Base-by-base conservation (phyloP, 2,888 invertebrate species). In the Panzeria rudis region DNA sequence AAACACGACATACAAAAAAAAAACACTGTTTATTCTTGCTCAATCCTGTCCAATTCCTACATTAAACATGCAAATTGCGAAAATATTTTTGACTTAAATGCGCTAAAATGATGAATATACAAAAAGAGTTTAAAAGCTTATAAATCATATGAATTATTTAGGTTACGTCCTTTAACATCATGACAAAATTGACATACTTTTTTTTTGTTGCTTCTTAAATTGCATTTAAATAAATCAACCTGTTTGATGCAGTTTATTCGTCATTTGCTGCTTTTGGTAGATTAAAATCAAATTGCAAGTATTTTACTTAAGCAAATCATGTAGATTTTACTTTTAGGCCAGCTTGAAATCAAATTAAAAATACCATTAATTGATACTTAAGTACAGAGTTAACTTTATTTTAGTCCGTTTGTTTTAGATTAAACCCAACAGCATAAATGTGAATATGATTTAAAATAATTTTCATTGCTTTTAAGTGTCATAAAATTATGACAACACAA, bases 161-260 rank as follows among this genome's bases (percentile, higher is more conserved):
- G 44, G 56, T 76, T 41, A 56, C 17, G 76, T 69, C 82, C 82
- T 76, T 82, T 62, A 44, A 62, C 35, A 47, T 69, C 56, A 76
- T 32, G 17, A 3, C 15, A 29, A 8, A 41, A 29, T 7, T 71
- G 56, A 20, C n/a, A 56, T 5, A 20, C 11, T n/a, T n/a, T 38
- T 2, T 23, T 17, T 41, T 52, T 9, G 32, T 52, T 13, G 44
- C 47, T 35, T 35, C 1, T 47, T 8, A n/a, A 59, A 23, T 17
- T 52, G 50, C 25, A 52, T 38, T 38, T 38, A 41, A 13, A 3
- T 41, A 50, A 59, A 32, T 54, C 6, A 32, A 23, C 11, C 13
- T 15, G 15, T 9, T 35, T 9, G 8, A n/a, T 52, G 17, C 20
- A 29, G 1, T 29, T 61, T 29, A 64, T 79, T 64, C 52, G 64